phyloP scores from a whole-genome alignment of 2,888 invertebrate genomes.

The Clusia tigrina region DNA sequence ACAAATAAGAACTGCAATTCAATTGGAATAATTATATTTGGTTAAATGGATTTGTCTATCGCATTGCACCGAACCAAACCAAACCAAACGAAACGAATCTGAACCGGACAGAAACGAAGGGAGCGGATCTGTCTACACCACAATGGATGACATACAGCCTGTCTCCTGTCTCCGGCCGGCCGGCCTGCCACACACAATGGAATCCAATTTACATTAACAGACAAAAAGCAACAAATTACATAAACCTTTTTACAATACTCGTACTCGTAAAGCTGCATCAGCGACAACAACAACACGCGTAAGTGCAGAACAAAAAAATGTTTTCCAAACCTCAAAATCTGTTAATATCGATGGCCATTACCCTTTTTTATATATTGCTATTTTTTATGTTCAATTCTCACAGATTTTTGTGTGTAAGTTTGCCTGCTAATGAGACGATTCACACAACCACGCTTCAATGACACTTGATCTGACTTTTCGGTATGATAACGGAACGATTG shows the following conservation, averaged over 20 bases:
- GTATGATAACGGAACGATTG: no score
- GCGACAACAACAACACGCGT: neutral
- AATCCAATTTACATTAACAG: slow-evolving; percentile 28
- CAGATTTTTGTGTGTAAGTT: no score
- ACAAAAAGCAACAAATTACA: slow-evolving; percentile 24
- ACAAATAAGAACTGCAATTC: neutral
- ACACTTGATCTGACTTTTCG: no score
- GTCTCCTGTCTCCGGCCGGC: neutral
- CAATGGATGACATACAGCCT: neutral
- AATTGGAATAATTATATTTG: slow-evolving; percentile 16
- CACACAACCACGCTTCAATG: no score
- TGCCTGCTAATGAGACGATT: no score
- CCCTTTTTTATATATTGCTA: neutral
- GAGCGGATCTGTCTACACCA: neutral
- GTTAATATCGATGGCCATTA: slow-evolving; percentile 1
- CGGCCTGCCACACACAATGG: slow-evolving; percentile 22
- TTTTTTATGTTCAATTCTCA: neutral
- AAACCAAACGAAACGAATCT: neutral
- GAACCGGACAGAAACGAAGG: neutral
- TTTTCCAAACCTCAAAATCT: neutral
- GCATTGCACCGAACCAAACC: slow-evolving; percentile 10
- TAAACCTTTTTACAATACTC: slow-evolving; percentile 14
- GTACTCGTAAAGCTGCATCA: slow-evolving; percentile 2
- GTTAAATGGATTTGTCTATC: slow-evolving; percentile 20
- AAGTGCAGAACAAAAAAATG: neutral